Percentiles rank a stretch among this genome's conserved stretches.
These are phyloP conservation scores for Psittacula cyanocephala DNA, from an alignment of 2,113 vertebrate species.

Conservation along the genomic window DNA sequence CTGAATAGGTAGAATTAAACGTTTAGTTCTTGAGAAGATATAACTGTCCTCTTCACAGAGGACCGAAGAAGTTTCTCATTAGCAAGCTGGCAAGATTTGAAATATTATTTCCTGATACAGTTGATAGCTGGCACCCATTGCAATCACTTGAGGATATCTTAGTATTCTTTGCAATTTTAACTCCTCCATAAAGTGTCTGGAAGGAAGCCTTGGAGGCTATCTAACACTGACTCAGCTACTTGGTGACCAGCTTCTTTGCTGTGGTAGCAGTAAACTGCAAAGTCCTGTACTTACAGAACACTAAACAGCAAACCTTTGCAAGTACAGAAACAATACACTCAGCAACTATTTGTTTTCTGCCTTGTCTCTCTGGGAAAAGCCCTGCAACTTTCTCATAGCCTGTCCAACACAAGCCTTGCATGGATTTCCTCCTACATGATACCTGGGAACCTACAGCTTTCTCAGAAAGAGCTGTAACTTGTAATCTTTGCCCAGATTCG, in stretches of 20 bases:
- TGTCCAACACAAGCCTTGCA: neutral
- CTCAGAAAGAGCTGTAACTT: neutral
- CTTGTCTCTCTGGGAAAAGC: slow-evolving; percentile 1
- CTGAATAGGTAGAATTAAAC: neutral
- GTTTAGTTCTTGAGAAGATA: neutral
- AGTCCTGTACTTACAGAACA: slow-evolving; percentile 4
- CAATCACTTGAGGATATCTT: neutral
- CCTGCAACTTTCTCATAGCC: neutral
- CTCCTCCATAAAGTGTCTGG: neutral
- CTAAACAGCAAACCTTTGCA: slow-evolving; percentile 9
- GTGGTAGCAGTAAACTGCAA: neutral
- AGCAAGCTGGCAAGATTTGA: neutral
- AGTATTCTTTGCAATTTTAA: neutral
- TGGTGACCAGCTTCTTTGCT: slow-evolving; percentile 32
- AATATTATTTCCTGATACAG: slow-evolving; percentile 2
- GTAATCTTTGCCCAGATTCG: neutral
- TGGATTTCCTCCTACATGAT: neutral
- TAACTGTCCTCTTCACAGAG: neutral
- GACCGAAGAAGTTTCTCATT: neutral
- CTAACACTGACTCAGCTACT: slow-evolving; percentile 10
- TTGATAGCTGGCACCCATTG: neutral
- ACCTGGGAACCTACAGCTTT: neutral
- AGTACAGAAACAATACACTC: slow-evolving; percentile 11
- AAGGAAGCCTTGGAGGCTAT: slow-evolving; percentile 6
- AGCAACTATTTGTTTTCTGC: slow-evolving; percentile 18